phyloP scores from a whole-genome alignment of 1,140 invertebrate species.

The Eurytemora carolleeae region DNA sequence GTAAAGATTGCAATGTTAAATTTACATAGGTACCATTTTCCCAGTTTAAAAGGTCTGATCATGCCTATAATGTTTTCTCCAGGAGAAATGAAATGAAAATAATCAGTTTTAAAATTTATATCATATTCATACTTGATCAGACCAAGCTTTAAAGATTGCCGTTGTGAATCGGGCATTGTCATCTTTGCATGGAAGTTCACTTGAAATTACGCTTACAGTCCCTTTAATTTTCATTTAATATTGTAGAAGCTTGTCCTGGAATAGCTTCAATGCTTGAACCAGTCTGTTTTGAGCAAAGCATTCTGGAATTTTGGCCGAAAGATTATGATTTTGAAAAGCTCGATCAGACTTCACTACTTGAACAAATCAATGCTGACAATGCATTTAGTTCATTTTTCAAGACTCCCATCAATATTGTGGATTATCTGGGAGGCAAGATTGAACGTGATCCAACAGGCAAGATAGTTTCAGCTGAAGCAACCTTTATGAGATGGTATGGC shows the following conservation, averaged over 20 bases:
- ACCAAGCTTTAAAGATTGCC: too few species aligned
- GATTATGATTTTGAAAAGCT: neutral
- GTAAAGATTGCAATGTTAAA: too few species aligned
- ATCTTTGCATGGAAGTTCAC: too few species aligned
- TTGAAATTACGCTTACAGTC: too few species aligned
- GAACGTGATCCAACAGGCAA: conserved; percentile 34
- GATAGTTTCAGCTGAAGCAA: conserved; percentile 38
- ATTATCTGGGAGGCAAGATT: conserved; percentile 38
- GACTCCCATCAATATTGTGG: conserved; percentile 37
- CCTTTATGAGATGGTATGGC: conserved; percentile 40
- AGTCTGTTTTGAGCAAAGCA: neutral
- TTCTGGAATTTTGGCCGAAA: neutral
- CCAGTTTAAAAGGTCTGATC: too few species aligned
- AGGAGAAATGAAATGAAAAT: too few species aligned
- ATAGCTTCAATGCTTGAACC: neutral
- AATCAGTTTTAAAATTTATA: too few species aligned
- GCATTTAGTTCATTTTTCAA: neutral
- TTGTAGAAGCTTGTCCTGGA: neutral
- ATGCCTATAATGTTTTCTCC: too few species aligned
- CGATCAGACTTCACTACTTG: neutral
- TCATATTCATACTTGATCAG: too few species aligned
- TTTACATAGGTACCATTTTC: too few species aligned
- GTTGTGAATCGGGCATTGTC: too few species aligned
- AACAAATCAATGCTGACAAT: neutral
- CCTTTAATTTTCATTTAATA: neutral